Percentiles rank a stretch among this genome's conserved stretches.
These are phyloP conservation scores for Uloborus plumipes DNA, from an alignment of 2,888 invertebrate genomes.

Conservation along the genomic window DNA sequence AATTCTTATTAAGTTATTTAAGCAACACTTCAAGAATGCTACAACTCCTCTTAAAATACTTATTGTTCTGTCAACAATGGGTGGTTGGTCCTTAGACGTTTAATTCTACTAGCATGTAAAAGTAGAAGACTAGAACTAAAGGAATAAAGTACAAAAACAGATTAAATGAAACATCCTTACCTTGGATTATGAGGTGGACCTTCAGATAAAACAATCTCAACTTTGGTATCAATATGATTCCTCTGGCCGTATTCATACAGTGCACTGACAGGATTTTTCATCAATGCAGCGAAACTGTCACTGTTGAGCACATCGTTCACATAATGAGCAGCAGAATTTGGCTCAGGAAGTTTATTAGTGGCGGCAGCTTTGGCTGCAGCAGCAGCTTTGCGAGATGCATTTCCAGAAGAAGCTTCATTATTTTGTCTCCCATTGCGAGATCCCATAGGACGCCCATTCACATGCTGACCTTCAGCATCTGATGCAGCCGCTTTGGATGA, in stretches of 20 bases:
- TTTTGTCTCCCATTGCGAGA: constrained; percentile 46
- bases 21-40: too few species aligned
- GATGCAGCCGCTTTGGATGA: constrained; percentile 38
- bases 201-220: constrained; percentile 70
- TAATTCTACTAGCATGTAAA: neutral
- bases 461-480: constrained; percentile 37
- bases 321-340: constrained; percentile 59
- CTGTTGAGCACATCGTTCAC: constrained; percentile 66
- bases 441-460: constrained; percentile 44
- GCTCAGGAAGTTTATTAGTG: constrained; percentile 54
- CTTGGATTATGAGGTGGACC: constrained; percentile 72
- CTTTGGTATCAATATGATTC: constrained; percentile 69
- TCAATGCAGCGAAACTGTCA: constrained; percentile 69
- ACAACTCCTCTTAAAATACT: too few species aligned
- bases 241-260: constrained; percentile 73
- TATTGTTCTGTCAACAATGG: too few species aligned
- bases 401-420: constrained; percentile 30
- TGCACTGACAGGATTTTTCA: constrained; percentile 72
- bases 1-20: too few species aligned
- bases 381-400: constrained; percentile 40
- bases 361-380: constrained; percentile 41
- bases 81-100: too few species aligned
- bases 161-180: constrained; percentile 66
- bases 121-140: neutral
- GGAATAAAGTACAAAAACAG: neutral